Base-by-base conservation (phyloP, 2,797 vertebrate species). In the Eospalax fontanierii region DNA sequence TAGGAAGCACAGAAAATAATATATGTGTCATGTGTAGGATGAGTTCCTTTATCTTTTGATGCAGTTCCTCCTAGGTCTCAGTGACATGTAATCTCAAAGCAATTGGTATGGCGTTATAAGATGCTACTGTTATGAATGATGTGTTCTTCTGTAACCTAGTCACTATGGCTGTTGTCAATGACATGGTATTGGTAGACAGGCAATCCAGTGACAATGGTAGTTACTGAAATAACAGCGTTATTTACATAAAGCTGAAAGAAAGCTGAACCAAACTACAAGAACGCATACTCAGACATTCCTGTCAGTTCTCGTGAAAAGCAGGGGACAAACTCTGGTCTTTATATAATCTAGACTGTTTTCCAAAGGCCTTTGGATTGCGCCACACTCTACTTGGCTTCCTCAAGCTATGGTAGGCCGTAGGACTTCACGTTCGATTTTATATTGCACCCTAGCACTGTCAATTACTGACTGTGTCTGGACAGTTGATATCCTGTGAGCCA, bases 241-340 rank as follows among this genome's bases (percentile, higher is more conserved):
- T 22, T 89, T 30, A 76, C n/a, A 73, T 66, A n/a, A 88, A 43
- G 21, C 40, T 82, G 61, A 63, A 82, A 91, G 71, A 50, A 90
- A 90, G 85, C 46, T 76, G 87, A 95, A 90, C 61, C 18, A 85
- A 92, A 93, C 33, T 74, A 21, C 43, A 84, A 88, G 50, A 96
- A 6, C 19, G 82, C 89, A 50, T 68, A 81, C 50, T 59, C 22
- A 46, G 30, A 26, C 46, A 59, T 82, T 81, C 43, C 2, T 65
- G 18, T n/a, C 71, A 82, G 15, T 33, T 89, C 82, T 65, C 33
- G 38, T 86, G 15, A 57, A 33, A 63, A 43, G 1, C 35, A 12
- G 2, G 1, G 0, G 3, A 43, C 14, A 70, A 76, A 22, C 1
- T 24, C 6, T 30, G 26, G 30, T 71, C 35, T 11, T 70, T 50